These are phyloP conservation scores for Neopelma chrysocephalum DNA, from an alignment of 2,797 vertebrate genomes.

Conservation along the genomic window DNA sequence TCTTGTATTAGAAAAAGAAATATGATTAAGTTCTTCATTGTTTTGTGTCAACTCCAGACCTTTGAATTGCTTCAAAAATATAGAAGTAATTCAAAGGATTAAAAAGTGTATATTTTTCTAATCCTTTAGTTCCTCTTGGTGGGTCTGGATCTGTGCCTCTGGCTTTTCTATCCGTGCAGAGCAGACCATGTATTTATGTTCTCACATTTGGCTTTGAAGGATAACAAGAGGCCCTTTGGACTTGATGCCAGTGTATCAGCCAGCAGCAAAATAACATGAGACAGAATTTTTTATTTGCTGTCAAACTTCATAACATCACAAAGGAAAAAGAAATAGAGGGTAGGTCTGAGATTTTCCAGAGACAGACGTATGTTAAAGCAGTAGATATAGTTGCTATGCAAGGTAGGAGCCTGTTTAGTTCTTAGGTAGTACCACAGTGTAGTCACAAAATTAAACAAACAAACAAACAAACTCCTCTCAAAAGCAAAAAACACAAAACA, in stretches of 20 bases:
- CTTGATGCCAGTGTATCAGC: background rate
- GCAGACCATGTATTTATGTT: conserved; percentile 1
- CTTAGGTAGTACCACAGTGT: background rate
- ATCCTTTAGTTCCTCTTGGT: conserved; percentile 18
- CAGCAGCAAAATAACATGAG: conserved; percentile 29
- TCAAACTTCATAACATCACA: conserved; percentile 31
- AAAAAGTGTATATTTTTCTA: conserved; percentile 9
- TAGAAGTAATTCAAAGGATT: background rate
- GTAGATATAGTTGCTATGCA: background rate
- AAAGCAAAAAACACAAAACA: background rate
- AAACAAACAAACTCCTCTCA: background rate
- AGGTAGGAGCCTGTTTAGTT: background rate
- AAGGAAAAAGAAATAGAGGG: background rate
- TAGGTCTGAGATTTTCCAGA: conserved; percentile 2
- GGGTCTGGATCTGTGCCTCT: background rate
- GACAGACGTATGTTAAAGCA: background rate
- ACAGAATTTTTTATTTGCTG: conserved; percentile 49
- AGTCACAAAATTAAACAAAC: background rate
- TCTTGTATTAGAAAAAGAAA: background rate
- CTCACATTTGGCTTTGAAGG: conserved; percentile 36
- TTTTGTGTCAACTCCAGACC: background rate
- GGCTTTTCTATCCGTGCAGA: background rate
- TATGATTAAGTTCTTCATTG: background rate
- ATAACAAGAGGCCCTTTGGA: conserved; percentile 22
- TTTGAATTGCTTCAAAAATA: background rate